Conservation (phyloP, 2,888 invertebrate genomes). For the Neuroscelio doddi region DNA sequence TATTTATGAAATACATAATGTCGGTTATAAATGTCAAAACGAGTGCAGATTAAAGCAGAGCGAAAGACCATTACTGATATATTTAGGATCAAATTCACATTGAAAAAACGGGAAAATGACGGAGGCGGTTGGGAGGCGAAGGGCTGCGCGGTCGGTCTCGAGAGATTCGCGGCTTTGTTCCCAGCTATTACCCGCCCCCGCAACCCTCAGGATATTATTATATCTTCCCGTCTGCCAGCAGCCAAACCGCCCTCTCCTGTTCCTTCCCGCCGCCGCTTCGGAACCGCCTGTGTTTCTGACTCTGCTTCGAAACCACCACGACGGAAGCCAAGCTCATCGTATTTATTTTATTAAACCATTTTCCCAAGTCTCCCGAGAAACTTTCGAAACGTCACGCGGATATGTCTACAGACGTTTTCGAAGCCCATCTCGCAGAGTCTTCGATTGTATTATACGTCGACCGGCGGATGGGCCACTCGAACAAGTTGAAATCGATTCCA, state of each 20-base stretch:
- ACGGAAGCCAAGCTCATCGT: conserved; percentile 58
- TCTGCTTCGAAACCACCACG: conserved; percentile 46
- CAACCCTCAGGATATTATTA: conserved; percentile 71
- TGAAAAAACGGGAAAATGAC: conserved; percentile 49
- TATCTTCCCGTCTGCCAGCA: conserved; percentile 65
- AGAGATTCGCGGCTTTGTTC: conserved; percentile 70
- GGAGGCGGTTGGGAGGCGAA: conserved; percentile 36
- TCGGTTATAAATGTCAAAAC: conserved; percentile 45
- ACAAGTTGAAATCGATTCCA: conserved; percentile 47
- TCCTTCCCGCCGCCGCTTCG: conserved; percentile 21
- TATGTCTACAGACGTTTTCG: conserved; percentile 44
- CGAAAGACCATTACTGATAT: conserved; percentile 61
- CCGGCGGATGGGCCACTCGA: conserved; percentile 35
- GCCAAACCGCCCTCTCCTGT: conserved; percentile 44
- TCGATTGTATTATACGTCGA: conserved; percentile 45
- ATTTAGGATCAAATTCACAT: conserved; percentile 68
- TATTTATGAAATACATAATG: conserved; percentile 44
- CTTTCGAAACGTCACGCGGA: conserved; percentile 51
- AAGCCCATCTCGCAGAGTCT: conserved; percentile 43
- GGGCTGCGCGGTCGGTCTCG: conserved; percentile 52
- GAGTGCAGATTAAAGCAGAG: conserved; percentile 47
- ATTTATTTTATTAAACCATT: conserved; percentile 72
- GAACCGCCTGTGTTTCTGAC: conserved; percentile 32
- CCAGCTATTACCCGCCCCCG: conserved; percentile 71
- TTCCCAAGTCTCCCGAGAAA: conserved; percentile 53